Evolutionary conservation across 2,888 invertebrate genomes (phyloP).

Genomic region (Drosophila tripunctata): DNA sequence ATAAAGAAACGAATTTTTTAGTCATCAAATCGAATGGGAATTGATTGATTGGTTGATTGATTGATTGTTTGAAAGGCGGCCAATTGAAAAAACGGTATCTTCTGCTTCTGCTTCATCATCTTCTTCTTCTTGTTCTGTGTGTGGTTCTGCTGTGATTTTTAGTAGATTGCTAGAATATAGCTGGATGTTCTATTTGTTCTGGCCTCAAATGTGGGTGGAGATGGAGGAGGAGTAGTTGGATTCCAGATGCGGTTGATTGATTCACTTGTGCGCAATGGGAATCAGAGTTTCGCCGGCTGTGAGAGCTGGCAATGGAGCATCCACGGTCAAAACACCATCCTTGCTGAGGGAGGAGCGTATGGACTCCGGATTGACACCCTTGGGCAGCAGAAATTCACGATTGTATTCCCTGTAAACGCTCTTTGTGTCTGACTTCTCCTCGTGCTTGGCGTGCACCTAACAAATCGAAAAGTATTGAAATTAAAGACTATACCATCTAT

Average conservation of each 20-base stretch:
- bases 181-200: conserved; percentile 21
- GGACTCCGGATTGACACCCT: conserved; percentile 97
- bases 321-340: conserved; percentile 98
- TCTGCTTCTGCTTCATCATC: background rate
- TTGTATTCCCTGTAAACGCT: conserved; percentile 99
- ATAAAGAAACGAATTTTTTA: conserved; percentile 14
- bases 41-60: conserved; percentile 26
- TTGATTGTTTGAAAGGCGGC: conserved; percentile 20
- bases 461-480: conserved; percentile 75
- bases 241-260: background rate
- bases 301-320: conserved; percentile 95
- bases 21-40: background rate
- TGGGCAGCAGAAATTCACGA: conserved; percentile 97
- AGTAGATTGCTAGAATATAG: conserved; percentile 39
- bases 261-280: conserved; percentile 84
- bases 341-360: conserved; percentile 98
- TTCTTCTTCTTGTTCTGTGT: conserved; percentile 2
- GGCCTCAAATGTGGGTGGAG: conserved; percentile 8
- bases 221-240: background rate
- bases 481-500: background rate
- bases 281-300: conserved; percentile 84
- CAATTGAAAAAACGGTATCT: conserved; percentile 2
- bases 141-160: conserved; percentile 22
- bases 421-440: conserved; percentile 98
- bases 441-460: conserved; percentile 98